phyloP scores from a whole-genome alignment of 2,888 invertebrate species.

The Chymomyza fuscimana region DNA sequence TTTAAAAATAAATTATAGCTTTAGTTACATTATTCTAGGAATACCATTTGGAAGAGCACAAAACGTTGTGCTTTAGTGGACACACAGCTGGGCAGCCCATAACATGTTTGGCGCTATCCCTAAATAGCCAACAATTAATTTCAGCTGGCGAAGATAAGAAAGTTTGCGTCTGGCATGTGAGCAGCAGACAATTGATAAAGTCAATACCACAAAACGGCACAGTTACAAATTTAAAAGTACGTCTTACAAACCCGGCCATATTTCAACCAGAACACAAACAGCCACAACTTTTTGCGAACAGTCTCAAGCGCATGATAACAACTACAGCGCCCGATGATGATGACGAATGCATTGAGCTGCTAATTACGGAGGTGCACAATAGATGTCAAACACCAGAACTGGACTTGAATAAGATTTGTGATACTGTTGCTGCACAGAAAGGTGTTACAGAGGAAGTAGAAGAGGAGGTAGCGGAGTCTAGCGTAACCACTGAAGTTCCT shows the following conservation, averaged over 20 bases:
- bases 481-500: no score
- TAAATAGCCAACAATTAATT: conserved; percentile 85
- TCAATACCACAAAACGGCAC: conserved; percentile 87
- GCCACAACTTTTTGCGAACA: conserved; percentile 82
- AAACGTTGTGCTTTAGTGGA: conserved; percentile 82
- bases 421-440: neutral
- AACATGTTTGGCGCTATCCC: conserved; percentile 86
- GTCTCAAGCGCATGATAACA: conserved; percentile 83
- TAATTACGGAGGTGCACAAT: conserved; percentile 46
- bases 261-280: conserved; percentile 82
- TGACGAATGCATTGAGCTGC: conserved; percentile 80
- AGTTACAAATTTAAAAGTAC: conserved; percentile 86
- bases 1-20: neutral
- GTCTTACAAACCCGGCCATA: conserved; percentile 83
- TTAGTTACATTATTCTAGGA: conserved; percentile 76
- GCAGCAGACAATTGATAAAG: conserved; percentile 86
- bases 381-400: conserved; percentile 4
- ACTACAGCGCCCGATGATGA: conserved; percentile 76
- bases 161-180: conserved; percentile 90
- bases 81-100: conserved; percentile 84
- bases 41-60: conserved; percentile 83
- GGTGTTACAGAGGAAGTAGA: neutral
- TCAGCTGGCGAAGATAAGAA: conserved; percentile 89
- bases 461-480: no score
- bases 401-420: neutral